Percentiles rank a stretch among this genome's conserved stretches.
Conservation (phyloP, 1,140 invertebrate species). For the Helicoverpa zea region DNA sequence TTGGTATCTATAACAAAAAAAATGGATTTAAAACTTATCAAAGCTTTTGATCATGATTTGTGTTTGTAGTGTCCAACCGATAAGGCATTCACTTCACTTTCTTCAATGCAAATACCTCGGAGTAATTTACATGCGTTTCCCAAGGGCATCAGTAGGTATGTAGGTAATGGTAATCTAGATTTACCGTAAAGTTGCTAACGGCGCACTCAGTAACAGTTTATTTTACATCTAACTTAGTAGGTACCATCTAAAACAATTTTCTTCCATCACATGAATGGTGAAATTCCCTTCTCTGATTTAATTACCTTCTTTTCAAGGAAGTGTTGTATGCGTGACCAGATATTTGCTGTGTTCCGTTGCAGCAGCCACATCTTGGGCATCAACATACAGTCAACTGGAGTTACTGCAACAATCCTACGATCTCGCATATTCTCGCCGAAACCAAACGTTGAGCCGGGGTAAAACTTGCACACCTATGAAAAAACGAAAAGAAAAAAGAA, state of each 20-base stretch:
- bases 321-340: constrained; percentile 88
- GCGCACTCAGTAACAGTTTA: no score
- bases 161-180: no score
- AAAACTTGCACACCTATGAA: constrained; percentile 80
- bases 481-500: neutral
- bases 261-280: no score
- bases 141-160: no score
- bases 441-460: constrained; percentile 83
- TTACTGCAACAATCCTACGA: constrained; percentile 87
- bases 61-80: neutral
- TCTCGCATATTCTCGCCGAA: constrained; percentile 88
- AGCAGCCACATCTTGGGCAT: constrained; percentile 89
- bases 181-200: no score
- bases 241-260: no score
- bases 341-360: constrained; percentile 88
- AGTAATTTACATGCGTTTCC: no score
- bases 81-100: no score
- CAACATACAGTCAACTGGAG: constrained; percentile 87
- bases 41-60: neutral
- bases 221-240: no score
- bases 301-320: constrained; percentile 87
- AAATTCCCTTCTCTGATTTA: neutral
- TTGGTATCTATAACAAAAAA: constrained; percentile 27
- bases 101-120: no score
- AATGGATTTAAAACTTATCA: neutral